Base-by-base conservation (phyloP, 2,113 vertebrate species). In the Albula glossodonta region DNA sequence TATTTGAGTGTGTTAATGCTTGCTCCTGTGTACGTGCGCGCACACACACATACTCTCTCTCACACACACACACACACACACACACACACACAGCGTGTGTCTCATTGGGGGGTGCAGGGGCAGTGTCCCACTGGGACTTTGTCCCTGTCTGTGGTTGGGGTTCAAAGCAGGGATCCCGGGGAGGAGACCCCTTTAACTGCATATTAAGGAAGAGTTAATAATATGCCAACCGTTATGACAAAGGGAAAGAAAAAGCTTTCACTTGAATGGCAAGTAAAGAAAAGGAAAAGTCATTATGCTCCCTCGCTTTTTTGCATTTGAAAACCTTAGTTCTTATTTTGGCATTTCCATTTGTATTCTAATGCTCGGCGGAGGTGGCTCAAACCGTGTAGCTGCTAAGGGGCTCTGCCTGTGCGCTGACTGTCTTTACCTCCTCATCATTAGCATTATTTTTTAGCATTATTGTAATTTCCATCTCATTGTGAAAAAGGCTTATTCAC, bases 191-290 rank as follows among this genome's bases (percentile, higher is more conserved):
- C 93, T 94, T 95, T 94, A 94, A 95, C 93, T 93, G 94, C 95
- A 96, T 95, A 96, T 96, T 96, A 96, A 96, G 93, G 93, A 94
- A 93, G 93, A 95, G 95, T 96, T 95, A 96, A 96, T 96, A 95
- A 96, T 95, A 96, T 94, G 94, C 95, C 93, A 93, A 93, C 91
- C 93, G 91, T 89, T 92, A 93, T 92, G 92, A 95, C 94, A 96
- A 96, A 94, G 91, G 92, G 82, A 91, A 92, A 88, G 85, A 94
- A 93, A 95, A 94, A 94, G 92, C 93, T 87, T 93, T 91, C 88
- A 89, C 87, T 92, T 94, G 94, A 95, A 96, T 94, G 94, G 93
- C 89, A 89, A 90, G 91, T 91, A 91, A 93, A 94, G 91, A 94
- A 94, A 94, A 93, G 93, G 93, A 92, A 92, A 95, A 95, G 94